These are phyloP conservation scores for Drosophila tropicalis DNA, from an alignment of 1,140 invertebrate species.

Conservation along the genomic window DNA sequence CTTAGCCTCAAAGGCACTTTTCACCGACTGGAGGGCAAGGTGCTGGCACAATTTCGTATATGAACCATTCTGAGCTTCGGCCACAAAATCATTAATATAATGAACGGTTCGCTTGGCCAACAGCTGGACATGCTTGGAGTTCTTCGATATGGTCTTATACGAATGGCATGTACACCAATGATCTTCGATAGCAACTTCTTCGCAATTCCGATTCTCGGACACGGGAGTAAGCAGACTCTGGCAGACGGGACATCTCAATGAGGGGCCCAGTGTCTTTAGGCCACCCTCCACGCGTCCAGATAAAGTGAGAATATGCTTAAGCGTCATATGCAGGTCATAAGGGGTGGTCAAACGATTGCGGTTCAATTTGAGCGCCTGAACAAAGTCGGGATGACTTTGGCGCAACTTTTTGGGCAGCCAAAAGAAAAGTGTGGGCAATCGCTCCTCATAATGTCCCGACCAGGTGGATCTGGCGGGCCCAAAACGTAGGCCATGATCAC, in stretches of 20 bases:
- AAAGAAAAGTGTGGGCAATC: slow-evolving; percentile 93
- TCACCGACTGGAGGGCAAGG: slow-evolving; percentile 45
- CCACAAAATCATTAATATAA: slow-evolving; percentile 82
- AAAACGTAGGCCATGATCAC: slow-evolving; percentile 96
- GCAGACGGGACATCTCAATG: slow-evolving; percentile 86
- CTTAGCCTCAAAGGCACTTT: slow-evolving; percentile 55
- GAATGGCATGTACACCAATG: slow-evolving; percentile 91
- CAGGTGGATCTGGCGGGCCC: slow-evolving; percentile 87
- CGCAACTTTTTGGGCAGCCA: slow-evolving; percentile 90
- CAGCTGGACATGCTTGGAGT: slow-evolving; percentile 80
- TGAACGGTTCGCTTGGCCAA: slow-evolving; percentile 84
- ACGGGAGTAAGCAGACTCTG: slow-evolving; percentile 88
- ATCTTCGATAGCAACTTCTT: slow-evolving; percentile 87
- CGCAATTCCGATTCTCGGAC: slow-evolving; percentile 87
- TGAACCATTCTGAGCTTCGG: slow-evolving; percentile 62
- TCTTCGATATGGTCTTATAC: slow-evolving; percentile 83
- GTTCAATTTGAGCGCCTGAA: slow-evolving; percentile 89
- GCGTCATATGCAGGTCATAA: slow-evolving; percentile 91
- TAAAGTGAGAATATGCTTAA: slow-evolving; percentile 83
- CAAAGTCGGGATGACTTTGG: slow-evolving; percentile 86
- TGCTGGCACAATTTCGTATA: slow-evolving; percentile 56
- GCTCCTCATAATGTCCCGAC: slow-evolving; percentile 94
- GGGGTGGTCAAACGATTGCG: slow-evolving; percentile 90
- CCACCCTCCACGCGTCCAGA: slow-evolving; percentile 82
- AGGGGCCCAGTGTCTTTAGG: slow-evolving; percentile 67